These are phyloP conservation scores for Nymphalis polychloros DNA, from an alignment of 2,888 invertebrate species.

Conservation along the genomic window DNA sequence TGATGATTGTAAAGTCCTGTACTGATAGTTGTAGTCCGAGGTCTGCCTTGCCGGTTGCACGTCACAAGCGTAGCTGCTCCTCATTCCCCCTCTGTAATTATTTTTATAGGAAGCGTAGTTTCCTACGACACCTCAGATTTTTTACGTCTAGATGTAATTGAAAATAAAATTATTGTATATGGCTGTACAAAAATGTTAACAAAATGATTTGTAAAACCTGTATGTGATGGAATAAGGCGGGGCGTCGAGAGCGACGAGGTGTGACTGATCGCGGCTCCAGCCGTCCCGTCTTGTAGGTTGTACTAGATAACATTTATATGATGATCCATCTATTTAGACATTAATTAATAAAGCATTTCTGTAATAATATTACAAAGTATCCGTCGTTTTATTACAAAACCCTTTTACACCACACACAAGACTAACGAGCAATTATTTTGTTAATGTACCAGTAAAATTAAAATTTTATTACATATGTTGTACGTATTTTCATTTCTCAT, in stretches of 20 bases:
- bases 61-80: conserved; percentile 78
- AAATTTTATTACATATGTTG: no score
- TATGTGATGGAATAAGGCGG: conserved; percentile 76
- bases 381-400: conserved; percentile 60
- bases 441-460: neutral
- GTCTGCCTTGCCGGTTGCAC: conserved; percentile 79
- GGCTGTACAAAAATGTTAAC: conserved; percentile 82
- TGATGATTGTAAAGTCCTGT: conserved; percentile 81
- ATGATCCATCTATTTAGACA: conserved; percentile 85
- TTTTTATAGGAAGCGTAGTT: conserved; percentile 80
- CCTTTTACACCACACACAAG: neutral
- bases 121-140: conserved; percentile 80
- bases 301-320: conserved; percentile 82
- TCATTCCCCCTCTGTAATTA: conserved; percentile 81
- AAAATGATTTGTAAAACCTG: conserved; percentile 80
- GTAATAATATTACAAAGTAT: conserved; percentile 83
- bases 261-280: conserved; percentile 61
- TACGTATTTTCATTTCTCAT: no score
- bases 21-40: conserved; percentile 79
- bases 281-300: conserved; percentile 75
- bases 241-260: conserved; percentile 65
- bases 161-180: conserved; percentile 83
- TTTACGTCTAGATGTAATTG: conserved; percentile 82
- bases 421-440: neutral
- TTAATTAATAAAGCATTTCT: conserved; percentile 86